phyloP scores from a whole-genome alignment of 1,140 invertebrate species.

The Palaemon carinicauda region DNA sequence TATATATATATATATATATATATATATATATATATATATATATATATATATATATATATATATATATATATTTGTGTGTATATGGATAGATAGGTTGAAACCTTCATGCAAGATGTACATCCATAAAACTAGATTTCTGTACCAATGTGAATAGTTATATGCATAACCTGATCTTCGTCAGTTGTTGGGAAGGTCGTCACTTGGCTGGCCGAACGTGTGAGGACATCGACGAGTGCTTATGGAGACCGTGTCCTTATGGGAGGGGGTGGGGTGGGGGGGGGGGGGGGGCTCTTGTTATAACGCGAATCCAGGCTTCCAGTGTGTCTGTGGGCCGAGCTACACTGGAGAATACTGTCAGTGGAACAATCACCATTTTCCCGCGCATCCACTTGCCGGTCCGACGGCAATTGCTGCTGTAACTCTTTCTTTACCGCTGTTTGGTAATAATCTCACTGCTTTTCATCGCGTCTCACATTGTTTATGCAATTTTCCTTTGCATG shows the following conservation, averaged over 20 bases:
- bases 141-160: not conserved
- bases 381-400: not conserved
- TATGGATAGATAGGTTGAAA: too few relatives aligned
- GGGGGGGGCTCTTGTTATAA: not conserved
- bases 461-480: too few relatives aligned
- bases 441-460: not conserved
- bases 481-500: too few relatives aligned
- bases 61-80: too few relatives aligned
- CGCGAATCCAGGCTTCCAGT: not conserved
- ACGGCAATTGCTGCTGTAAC: not conserved
- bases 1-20: too few relatives aligned
- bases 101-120: not conserved
- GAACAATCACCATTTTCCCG: not conserved
- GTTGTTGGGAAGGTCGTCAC: not conserved
- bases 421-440: slow-evolving; percentile 1
- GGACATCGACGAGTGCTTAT: slow-evolving; percentile 15
- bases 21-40: too few relatives aligned
- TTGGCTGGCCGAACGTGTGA: not conserved
- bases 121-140: not conserved
- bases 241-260: not conserved
- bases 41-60: too few relatives aligned
- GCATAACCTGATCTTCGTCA: not conserved
- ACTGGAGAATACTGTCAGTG: slow-evolving; percentile 14
- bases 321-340: not conserved
- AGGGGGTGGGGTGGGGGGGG: too few relatives aligned